Conservation (phyloP, 2,797 vertebrate genomes). For the Antrozous pallidus region DNA sequence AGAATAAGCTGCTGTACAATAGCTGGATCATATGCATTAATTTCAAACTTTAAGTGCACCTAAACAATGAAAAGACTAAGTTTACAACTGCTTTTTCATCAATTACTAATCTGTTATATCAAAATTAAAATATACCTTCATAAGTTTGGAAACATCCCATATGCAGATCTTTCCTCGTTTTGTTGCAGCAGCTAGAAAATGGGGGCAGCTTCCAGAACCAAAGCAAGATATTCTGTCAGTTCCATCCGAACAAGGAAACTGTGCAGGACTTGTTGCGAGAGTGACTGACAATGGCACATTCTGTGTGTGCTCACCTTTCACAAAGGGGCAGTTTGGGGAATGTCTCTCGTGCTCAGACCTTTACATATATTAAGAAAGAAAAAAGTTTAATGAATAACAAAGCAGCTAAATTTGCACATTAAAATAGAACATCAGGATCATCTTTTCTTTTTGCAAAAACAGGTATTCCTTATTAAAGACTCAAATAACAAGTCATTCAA, state of each 20-base stretch:
- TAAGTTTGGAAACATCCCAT: slow-evolving; percentile 99
- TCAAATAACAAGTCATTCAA: neutral
- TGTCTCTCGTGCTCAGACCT: slow-evolving; percentile 99
- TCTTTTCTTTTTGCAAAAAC: neutral
- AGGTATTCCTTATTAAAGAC: neutral
- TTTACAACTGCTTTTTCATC: slow-evolving; percentile 5
- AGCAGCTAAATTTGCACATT: neutral
- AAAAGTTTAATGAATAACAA: slow-evolving; percentile 51
- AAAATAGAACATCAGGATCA: neutral
- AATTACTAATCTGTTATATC: neutral
- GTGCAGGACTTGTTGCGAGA: slow-evolving; percentile 96
- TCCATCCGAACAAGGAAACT: slow-evolving; percentile 93
- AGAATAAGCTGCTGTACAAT: slow-evolving; percentile 95
- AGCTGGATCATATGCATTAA: slow-evolving; percentile 96
- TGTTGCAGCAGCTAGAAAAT: slow-evolving; percentile 96
- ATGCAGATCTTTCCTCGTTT: slow-evolving; percentile 98
- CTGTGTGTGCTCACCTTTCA: slow-evolving; percentile 99
- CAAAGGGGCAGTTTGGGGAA: slow-evolving; percentile 99
- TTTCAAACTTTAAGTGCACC: slow-evolving; percentile 98
- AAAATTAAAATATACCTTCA: slow-evolving; percentile 89
- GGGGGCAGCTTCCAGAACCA: slow-evolving; percentile 97
- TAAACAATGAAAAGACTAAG: slow-evolving; percentile 77
- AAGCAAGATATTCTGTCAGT: slow-evolving; percentile 97
- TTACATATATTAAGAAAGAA: slow-evolving; percentile 63
- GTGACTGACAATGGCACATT: slow-evolving; percentile 98